Evolutionary conservation across 2,888 invertebrate genomes (phyloP), one percentile per base, ranked within the genome.

Genomic region (Germaria angustata): DNA sequence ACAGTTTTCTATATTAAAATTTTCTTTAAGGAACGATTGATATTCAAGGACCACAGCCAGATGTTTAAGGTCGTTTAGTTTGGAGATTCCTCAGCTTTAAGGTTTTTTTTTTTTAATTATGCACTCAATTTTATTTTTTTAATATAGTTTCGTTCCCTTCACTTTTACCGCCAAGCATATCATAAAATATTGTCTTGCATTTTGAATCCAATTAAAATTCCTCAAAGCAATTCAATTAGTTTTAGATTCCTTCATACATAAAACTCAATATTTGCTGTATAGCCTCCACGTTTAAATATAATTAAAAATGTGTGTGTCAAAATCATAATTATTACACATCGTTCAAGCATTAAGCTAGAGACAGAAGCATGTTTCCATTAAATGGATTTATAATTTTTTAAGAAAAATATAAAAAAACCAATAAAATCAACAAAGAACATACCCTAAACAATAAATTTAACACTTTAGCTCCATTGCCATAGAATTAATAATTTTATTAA

Each of bases 381-480:
- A 36, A 57, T 24, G 0, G 3, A 36, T 57, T 34, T 13, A 5
- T n/a, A 13, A 36, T 2, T 34, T 57, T 46, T 9, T 5, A 36
- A 9, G 36, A 49, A n/a, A 9, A 24, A n/a, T 5, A 34, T 17
- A 22, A 34, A 57, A 32, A n/a, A n/a, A n/a, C n/a, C n/a, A n/a
- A n/a, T n/a, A n/a, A n/a, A n/a, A n/a, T n/a, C n/a, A n/a, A 15
- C 28, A 53, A 53, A 53, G 28, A 32, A 32, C 15, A 15, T 32
- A 32, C 8, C 32, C 3, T 53, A 44, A 41, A 55, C n/a, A 55
- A 34, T 22, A 46, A 0, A 22, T 65, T 71, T 57, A 73, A 73
- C 66, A 73, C 79, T 73, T 73, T 46, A 61, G 44, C 41, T 59
- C n/a, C 32, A 73, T 65, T 72, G 15, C 7, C 17, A 39, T 5